Conservation (phyloP, 2,888 invertebrate species). For the Theretra japonica region DNA sequence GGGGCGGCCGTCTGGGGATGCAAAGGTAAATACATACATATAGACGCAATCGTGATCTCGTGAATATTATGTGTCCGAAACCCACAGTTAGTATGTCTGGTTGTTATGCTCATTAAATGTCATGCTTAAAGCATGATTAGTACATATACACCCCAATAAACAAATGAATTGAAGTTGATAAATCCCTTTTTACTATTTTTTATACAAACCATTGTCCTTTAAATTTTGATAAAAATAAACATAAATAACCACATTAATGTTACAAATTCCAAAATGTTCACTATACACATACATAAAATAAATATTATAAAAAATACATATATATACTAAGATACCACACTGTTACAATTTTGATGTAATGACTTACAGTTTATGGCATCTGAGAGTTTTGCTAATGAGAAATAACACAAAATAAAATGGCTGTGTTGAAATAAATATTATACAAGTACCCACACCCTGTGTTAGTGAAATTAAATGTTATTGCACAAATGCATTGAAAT, state of each 20-base stretch:
- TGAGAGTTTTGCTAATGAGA: too few relatives aligned
- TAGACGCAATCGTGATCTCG: neutral
- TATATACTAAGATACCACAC: too few relatives aligned
- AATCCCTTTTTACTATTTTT: too few relatives aligned
- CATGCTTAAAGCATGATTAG: neutral
- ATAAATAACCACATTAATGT: too few relatives aligned
- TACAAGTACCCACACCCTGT: neutral
- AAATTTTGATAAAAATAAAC: too few relatives aligned
- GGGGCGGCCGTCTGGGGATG: conserved; percentile 71
- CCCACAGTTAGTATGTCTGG: neutral
- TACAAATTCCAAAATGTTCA: too few relatives aligned
- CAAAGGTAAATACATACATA: neutral
- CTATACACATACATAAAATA: too few relatives aligned
- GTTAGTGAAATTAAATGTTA: neutral
- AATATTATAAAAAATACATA: too few relatives aligned
- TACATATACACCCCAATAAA: neutral
- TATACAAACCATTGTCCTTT: too few relatives aligned
- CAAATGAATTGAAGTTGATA: neutral
- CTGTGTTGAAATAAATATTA: neutral
- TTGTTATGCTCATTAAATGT: neutral
- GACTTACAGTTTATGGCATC: too few relatives aligned
- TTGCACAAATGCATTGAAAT: neutral
- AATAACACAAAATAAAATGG: neutral
- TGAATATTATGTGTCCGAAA: neutral
- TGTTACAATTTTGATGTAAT: too few relatives aligned